Conservation (phyloP, 2,888 invertebrate genomes). For the Oxystoma pomonae region DNA sequence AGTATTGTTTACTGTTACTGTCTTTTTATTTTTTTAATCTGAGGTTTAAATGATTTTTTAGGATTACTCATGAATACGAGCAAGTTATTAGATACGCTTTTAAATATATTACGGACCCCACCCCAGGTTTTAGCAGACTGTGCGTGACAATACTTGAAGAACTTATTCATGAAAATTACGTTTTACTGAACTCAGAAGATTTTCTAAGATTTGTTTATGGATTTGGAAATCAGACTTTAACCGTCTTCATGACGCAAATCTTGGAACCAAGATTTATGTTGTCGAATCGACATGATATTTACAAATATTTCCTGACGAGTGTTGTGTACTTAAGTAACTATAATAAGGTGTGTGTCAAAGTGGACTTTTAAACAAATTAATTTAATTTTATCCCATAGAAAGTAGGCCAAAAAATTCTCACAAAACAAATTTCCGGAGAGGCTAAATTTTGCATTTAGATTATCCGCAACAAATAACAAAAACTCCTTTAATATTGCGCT, state of each 20-base stretch:
- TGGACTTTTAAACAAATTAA: too few relatives aligned
- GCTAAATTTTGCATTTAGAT: too few relatives aligned
- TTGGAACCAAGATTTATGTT: conserved; percentile 29
- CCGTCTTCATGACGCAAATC: conserved; percentile 27
- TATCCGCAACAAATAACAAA: too few relatives aligned
- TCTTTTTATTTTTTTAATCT: background rate
- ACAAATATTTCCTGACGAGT: conserved; percentile 27
- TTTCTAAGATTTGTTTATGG: conserved; percentile 29
- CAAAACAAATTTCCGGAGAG: too few relatives aligned
- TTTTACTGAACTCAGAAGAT: conserved; percentile 25
- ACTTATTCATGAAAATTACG: conserved; percentile 29
- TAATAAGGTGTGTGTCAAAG: conserved; percentile 22
- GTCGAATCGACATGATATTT: conserved; percentile 31
- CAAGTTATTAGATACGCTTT: conserved; percentile 19
- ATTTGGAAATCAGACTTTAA: conserved; percentile 26
- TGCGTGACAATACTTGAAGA: conserved; percentile 28
- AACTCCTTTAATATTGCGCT: too few relatives aligned
- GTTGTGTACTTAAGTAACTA: conserved; percentile 29
- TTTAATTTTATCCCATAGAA: too few relatives aligned
- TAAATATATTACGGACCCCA: conserved; percentile 23
- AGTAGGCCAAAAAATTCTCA: too few relatives aligned
- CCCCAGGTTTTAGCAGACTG: conserved; percentile 27
- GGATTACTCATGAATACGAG: conserved; percentile 31
- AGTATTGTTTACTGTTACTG: too few relatives aligned
- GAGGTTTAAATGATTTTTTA: conserved; percentile 9